A percentile compares a stretch with the other conserved stretches of the same genome.
phyloP scores from a whole-genome alignment of 2,113 vertebrate species.

The Notothenia rossii region DNA sequence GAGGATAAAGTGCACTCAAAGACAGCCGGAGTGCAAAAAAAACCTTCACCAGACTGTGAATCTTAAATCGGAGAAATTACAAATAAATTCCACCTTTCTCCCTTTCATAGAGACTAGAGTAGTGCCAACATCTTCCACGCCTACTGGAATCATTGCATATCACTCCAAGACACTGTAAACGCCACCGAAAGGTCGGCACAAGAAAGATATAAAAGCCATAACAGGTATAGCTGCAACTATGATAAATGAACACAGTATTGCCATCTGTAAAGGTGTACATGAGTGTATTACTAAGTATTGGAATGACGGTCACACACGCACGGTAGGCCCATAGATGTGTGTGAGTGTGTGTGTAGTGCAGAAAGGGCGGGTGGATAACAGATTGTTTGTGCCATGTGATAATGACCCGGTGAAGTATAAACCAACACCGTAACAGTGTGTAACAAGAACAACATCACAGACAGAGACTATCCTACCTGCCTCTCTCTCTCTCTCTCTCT shows the following conservation, averaged over 20 bases:
- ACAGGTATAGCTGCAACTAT: conserved; percentile 52
- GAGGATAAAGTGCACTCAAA: conserved; percentile 24
- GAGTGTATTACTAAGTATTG: conserved; percentile 56
- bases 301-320: conserved; percentile 54
- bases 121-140: conserved; percentile 47
- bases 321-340: conserved; percentile 63
- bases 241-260: conserved; percentile 56
- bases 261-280: conserved; percentile 59
- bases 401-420: conserved; percentile 53
- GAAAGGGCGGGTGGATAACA: conserved; percentile 60
- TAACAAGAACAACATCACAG: conserved; percentile 54
- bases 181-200: conserved; percentile 48
- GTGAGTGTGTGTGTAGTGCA: conserved; percentile 68
- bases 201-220: conserved; percentile 70
- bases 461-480: conserved; percentile 65
- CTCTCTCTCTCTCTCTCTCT: conserved; percentile 67
- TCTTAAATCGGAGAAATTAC: conserved; percentile 36
- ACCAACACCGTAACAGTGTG: conserved; percentile 46
- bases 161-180: conserved; percentile 48
- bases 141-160: conserved; percentile 56
- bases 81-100: conserved; percentile 45
- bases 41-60: conserved; percentile 53
- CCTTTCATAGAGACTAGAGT: conserved; percentile 49
- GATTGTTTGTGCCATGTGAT: conserved; percentile 63
- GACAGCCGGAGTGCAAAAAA: conserved; percentile 23